phyloP scores from a whole-genome alignment of 23 tunicate species.

The Botrylloides violaceus region DNA sequence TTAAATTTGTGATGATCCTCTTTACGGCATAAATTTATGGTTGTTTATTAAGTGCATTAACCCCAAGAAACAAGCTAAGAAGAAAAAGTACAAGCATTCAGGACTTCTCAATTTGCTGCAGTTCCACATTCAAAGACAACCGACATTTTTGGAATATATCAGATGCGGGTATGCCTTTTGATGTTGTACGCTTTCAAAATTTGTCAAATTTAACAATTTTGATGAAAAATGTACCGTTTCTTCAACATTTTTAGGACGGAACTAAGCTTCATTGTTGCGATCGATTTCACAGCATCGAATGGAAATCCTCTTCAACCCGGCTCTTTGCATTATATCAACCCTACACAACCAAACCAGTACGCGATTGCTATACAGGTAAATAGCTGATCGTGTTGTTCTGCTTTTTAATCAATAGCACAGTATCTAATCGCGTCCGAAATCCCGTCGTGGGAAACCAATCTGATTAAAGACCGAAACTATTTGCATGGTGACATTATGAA shows the following conservation, averaged over 20 bases:
- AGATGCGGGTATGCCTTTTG: slow-evolving; percentile 58
- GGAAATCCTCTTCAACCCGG: slow-evolving; percentile 78
- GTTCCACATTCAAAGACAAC: slow-evolving; percentile 37
- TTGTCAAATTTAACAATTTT: no score
- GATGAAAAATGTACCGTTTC: no score
- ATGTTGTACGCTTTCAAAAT: not conserved
- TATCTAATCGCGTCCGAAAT: no score
- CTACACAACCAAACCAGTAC: slow-evolving; percentile 78
- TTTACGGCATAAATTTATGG: not conserved
- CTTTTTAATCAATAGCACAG: no score
- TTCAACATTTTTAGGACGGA: slow-evolving; percentile 41
- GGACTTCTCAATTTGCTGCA: slow-evolving; percentile 47
- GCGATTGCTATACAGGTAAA: slow-evolving; percentile 82
- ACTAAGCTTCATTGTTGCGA: slow-evolving; percentile 79
- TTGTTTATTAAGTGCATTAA: slow-evolving; percentile 58
- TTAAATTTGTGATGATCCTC: not conserved
- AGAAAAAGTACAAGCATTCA: slow-evolving; percentile 84
- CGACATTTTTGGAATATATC: slow-evolving; percentile 71
- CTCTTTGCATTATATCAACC: slow-evolving; percentile 82
- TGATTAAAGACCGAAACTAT: no score
- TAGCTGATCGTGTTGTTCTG: no score
- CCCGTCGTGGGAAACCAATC: no score
- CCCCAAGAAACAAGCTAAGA: slow-evolving; percentile 63
- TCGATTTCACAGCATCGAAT: slow-evolving; percentile 92
- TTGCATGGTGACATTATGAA: no score